Percentiles rank a stretch among this genome's conserved stretches.
phyloP scores from a whole-genome alignment of 2,797 vertebrate genomes.

The Acrossocheilus fasciatus region DNA sequence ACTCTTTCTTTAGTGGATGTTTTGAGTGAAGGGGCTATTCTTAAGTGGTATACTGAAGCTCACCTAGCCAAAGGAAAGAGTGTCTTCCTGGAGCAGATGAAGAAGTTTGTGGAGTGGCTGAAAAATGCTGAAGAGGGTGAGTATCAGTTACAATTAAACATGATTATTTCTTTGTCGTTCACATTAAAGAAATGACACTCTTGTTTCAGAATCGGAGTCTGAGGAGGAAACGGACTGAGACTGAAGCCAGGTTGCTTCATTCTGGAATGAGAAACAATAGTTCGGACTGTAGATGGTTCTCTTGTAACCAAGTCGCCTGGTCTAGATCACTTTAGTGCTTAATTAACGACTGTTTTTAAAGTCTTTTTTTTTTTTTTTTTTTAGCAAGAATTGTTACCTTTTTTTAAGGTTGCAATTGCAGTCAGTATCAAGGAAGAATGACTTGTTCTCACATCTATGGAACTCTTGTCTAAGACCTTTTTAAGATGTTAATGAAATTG shows the following conservation, averaged over 20 bases:
- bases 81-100: slow-evolving; percentile 97
- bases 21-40: slow-evolving; percentile 94
- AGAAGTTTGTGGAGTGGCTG: slow-evolving; percentile 98
- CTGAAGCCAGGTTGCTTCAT: background rate
- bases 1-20: slow-evolving; percentile 85
- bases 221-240: background rate
- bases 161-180: background rate
- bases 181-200: background rate
- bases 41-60: slow-evolving; percentile 95
- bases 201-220: slow-evolving; percentile 2
- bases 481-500: background rate
- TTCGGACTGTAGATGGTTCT: background rate
- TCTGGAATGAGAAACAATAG: background rate
- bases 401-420: background rate
- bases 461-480: background rate
- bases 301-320: too few relatives aligned
- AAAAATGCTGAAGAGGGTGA: slow-evolving; percentile 97
- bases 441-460: background rate
- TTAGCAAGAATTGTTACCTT: background rate
- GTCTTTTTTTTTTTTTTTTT: background rate
- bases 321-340: background rate
- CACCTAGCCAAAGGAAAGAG: slow-evolving; percentile 93
- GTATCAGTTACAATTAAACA: background rate
- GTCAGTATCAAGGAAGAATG: background rate
- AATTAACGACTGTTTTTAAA: background rate